These are phyloP conservation scores for Sylvia borin DNA, from an alignment of 2,797 vertebrate species.

Conservation along the genomic window DNA sequence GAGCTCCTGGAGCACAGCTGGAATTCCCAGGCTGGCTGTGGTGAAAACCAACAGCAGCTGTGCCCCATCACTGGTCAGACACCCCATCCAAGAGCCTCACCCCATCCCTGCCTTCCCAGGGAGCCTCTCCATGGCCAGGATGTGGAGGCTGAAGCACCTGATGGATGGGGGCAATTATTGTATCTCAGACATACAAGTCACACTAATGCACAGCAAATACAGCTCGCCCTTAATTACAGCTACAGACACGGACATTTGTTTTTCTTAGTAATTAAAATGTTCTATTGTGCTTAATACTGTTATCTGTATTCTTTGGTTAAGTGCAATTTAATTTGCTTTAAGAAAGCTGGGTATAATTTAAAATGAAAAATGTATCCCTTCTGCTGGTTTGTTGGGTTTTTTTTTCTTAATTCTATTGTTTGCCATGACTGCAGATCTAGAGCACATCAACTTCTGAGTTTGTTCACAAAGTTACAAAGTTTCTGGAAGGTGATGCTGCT, in stretches of 20 bases:
- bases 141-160: conserved; percentile 10
- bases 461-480: background rate
- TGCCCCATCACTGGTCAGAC: background rate
- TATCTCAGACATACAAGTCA: conserved; percentile 43
- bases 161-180: conserved; percentile 62
- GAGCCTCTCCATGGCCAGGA: background rate
- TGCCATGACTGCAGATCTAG: background rate
- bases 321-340: conserved; percentile 64
- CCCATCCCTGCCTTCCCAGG: background rate
- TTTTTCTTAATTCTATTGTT: background rate
- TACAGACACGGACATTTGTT: conserved; percentile 44
- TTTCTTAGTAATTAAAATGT: conserved; percentile 68
- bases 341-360: conserved; percentile 24
- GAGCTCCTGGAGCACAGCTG: background rate
- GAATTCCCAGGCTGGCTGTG: background rate
- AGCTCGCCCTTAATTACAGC: conserved; percentile 60
- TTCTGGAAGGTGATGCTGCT: background rate
- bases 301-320: conserved; percentile 58
- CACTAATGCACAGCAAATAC: conserved; percentile 36
- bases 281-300: conserved; percentile 54
- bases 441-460: background rate
- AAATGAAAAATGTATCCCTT: conserved; percentile 21
- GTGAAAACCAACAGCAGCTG: background rate
- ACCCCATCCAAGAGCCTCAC: background rate
- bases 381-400: background rate